These are phyloP conservation scores for Helarctos malayanus DNA, from an alignment of 2,797 vertebrate genomes.

Conservation along the genomic window DNA sequence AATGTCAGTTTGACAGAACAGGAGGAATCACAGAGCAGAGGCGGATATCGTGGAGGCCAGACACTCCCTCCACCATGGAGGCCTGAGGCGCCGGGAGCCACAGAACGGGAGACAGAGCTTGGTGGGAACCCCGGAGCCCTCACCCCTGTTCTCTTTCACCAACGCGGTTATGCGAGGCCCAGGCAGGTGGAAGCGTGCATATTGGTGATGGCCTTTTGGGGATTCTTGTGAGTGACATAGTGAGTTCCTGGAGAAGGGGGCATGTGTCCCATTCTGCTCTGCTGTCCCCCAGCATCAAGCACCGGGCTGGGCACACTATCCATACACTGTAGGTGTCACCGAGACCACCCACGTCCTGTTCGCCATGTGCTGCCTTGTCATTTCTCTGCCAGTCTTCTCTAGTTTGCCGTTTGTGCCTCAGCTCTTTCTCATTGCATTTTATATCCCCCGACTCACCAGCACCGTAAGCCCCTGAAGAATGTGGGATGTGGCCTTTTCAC, in stretches of 20 bases:
- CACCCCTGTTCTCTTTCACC: background rate
- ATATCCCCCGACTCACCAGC: background rate
- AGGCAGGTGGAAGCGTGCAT: background rate
- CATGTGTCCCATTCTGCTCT: background rate
- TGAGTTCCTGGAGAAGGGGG: background rate
- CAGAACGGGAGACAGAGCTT: background rate
- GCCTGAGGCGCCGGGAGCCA: background rate
- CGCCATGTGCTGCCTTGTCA: background rate
- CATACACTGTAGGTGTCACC: no score
- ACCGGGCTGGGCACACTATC: rapidly evolving
- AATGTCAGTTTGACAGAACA: background rate
- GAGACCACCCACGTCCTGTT: background rate
- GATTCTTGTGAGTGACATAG: background rate
- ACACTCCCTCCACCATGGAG: background rate
- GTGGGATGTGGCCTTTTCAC: background rate
- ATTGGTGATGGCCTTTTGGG: background rate
- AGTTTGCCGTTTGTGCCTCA: background rate
- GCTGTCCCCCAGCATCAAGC: background rate
- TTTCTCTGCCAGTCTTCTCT: background rate
- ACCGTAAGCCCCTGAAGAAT: background rate
- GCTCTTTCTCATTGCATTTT: background rate
- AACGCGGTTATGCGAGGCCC: background rate
- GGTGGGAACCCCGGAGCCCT: background rate
- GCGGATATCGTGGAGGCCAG: background rate
- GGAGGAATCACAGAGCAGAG: background rate